These are phyloP conservation scores for Sebastes vulpes DNA, from an alignment of 2,797 vertebrate genomes.

Conservation along the genomic window DNA sequence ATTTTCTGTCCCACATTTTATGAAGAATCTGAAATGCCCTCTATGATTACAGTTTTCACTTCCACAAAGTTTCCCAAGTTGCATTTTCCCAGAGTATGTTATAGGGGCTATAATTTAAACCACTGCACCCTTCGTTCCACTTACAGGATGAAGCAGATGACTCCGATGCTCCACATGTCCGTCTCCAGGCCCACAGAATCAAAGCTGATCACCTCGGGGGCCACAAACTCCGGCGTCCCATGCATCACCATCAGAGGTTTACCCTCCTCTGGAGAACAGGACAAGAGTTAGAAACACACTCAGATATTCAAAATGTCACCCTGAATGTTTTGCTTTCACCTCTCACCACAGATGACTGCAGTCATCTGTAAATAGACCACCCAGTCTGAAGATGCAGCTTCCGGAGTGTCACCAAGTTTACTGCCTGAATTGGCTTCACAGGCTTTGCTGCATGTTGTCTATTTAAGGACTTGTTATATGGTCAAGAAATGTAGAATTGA, in stretches of 20 bases:
- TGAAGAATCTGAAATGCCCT: background rate
- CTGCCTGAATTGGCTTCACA: background rate
- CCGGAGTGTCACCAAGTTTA: background rate
- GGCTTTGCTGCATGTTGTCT: background rate
- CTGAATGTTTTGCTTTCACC: background rate
- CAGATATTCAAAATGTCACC: background rate
- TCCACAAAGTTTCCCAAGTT: background rate
- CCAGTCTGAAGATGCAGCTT: background rate
- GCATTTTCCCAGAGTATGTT: background rate
- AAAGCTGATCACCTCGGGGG: conserved; percentile 90
- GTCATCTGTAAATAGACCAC: conserved; percentile 33
- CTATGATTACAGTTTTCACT: background rate
- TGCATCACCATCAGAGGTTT: conserved; percentile 87
- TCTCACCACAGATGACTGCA: background rate
- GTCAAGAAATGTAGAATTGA: conserved; percentile 4
- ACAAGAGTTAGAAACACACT: background rate
- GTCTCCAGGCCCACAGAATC: conserved; percentile 87
- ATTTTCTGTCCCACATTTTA: background rate
- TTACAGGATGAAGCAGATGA: conserved; percentile 92
- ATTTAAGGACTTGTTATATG: background rate
- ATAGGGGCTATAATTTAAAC: background rate
- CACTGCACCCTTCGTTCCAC: conserved; percentile 26
- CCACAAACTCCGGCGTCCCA: conserved; percentile 92
- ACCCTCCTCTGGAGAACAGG: conserved; percentile 72
- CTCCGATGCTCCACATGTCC: conserved; percentile 93